Evolutionary conservation across 2,113 vertebrate genomes (phyloP), one percentile per base, ranked within the genome.

Genomic region (Eulacestoma nigropectus): DNA sequence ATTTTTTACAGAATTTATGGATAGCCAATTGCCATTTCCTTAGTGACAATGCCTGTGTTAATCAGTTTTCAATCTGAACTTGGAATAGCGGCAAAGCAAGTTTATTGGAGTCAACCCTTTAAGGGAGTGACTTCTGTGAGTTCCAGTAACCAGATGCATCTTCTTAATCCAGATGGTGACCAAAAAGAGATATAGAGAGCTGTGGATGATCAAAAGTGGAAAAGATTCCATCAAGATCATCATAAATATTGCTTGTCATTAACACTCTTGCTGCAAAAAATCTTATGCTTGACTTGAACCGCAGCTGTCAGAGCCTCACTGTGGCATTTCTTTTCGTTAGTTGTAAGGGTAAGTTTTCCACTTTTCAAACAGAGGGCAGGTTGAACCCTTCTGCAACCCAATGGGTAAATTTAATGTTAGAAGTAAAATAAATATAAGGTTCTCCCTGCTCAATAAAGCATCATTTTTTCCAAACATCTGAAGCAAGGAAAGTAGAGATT

Each of bases 231-330:
- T 56, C 7, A 64, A 80, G 42, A 35, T 50, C 33, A 67, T 59
- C 3, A 39, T 26, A 84, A 89, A 44, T 7, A 33, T 32, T 44
- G 7, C 3, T 86, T 69, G 74, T 60, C 25, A 22, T 55, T 47
- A 52, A 52, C 6, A 22, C 2, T 52, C 16, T 85, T 73, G 4
- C 9, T 73, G 27, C 9, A 47, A 44, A 85, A 89, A n/a, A 52
- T 1, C 1, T 46, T 13, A 19, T 10, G 4, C 16, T 89, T 85
- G 21, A 15, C 12, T 84, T 92, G 13, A 89, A 27, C 8, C 2
- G 1, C 17, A 78, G 9, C 10, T 53, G 22, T 32, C 42, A 65
- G 16, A 64, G 1, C 3, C 14, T 17, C 0, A 0, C 41, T 59
- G 20, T 12, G 11, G 1, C 11, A 46, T 42, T 73, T n/a, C 7